These are phyloP conservation scores for Puffinus mauretanicus DNA, from an alignment of 2,113 vertebrate genomes.

Conservation along the genomic window DNA sequence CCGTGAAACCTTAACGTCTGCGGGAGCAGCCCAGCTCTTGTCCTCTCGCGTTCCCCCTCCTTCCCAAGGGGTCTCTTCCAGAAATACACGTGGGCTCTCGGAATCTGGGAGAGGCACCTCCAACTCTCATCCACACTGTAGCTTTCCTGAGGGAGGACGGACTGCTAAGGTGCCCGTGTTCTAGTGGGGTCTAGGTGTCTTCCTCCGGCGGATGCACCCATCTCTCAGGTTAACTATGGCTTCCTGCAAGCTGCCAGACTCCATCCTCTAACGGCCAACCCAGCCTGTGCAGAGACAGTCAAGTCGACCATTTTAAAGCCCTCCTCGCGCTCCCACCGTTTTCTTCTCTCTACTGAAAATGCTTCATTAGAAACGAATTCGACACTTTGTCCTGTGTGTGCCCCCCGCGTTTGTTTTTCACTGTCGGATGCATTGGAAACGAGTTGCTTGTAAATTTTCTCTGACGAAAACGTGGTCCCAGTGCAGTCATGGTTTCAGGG, in stretches of 20 bases:
- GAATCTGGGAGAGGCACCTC: background rate
- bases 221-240: background rate
- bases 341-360: background rate
- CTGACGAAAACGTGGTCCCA: background rate
- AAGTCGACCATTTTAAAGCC: background rate
- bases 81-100: background rate
- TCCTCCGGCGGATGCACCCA: background rate
- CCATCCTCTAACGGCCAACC: background rate
- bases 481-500: constrained; percentile 15
- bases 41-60: background rate
- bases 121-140: rapidly evolving
- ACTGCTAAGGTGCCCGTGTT: background rate
- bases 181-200: background rate
- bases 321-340: background rate
- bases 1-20: background rate
- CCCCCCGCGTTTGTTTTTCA: background rate
- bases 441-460: constrained; percentile 8
- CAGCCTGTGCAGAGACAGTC: background rate
- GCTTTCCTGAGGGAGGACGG: background rate
- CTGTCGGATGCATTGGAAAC: background rate
- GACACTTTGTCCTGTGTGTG: background rate
- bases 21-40: background rate
- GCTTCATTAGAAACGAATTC: rapidly evolving
- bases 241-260: background rate
- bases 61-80: background rate